Evolutionary conservation across 2,113 vertebrate genomes (phyloP), one percentile per base, ranked within the genome.

Genomic region (Mirounga angustirostris): DNA sequence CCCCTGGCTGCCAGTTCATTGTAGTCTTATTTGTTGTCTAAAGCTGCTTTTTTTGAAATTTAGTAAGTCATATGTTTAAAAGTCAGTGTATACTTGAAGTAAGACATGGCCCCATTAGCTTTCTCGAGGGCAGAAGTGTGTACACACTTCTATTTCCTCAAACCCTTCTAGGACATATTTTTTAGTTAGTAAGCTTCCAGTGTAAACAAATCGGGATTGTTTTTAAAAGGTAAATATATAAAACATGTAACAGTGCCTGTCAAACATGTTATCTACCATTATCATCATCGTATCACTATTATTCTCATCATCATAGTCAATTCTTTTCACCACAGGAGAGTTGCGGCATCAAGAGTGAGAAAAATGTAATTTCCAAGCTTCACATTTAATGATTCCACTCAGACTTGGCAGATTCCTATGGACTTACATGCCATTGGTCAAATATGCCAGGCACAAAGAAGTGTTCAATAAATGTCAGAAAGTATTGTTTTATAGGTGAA

Each of bases 101-200:
- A 92, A 69, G 69, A 83, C 40, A 46, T 12, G 9, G n/a, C 40
- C 33, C 28, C 14, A 13, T 58, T 40, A 85, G 7, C 26, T 96
- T 92, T 40, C 59, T 78, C 12, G 58, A 59, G 26, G 30, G 11
- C 36, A 65, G 26, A 92, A 88, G 50, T 59, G 1, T 71, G 4
- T 87, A 30, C 3, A 18, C 7, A 61, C 12, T 85, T 43, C 19
- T 86, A 36, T 56, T 43, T 78, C 24, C 11, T 96, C 7, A 67
- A 40, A 94, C 36, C 30, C 63, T 80, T 94, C 19, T 84, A 26
- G 7, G 52, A 50, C 26, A 89, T n/a, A 79, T 89, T 85, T 87
- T 85, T 92, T 65, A 79, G 33, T 52, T 88, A 28, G 59, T 61
- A 91, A 79, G 94, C 91, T 94, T 83, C n/a, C 79, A 40, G 88